Evolutionary conservation across 2,113 vertebrate genomes (phyloP).

Genomic region (Carettochelys insculpta): DNA sequence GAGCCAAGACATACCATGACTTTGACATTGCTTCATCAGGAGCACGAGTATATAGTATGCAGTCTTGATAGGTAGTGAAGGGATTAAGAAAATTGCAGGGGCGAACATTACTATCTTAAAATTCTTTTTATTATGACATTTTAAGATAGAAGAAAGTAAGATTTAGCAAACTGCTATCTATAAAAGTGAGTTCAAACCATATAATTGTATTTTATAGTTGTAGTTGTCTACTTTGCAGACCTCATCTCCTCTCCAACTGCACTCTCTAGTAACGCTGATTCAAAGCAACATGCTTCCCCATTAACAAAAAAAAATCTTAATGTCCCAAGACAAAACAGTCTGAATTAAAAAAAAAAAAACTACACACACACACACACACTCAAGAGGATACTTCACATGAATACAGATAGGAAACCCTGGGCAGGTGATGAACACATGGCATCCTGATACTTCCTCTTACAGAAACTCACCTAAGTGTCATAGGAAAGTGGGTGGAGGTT

Average conservation of each 20-base stretch:
- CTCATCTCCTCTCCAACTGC: neutral
- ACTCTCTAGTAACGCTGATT: neutral
- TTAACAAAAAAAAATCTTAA: neutral
- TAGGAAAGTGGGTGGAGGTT: neutral
- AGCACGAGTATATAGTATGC: neutral
- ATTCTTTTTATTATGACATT: neutral
- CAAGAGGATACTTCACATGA: neutral
- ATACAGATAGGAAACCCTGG: neutral
- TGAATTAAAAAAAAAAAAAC: neutral
- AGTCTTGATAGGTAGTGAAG: neutral
- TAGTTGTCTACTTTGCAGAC: neutral
- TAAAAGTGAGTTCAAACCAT: neutral
- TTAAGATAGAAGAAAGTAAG: neutral
- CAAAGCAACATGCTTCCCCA: neutral
- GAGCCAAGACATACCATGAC: accelerated
- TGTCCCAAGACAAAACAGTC: neutral
- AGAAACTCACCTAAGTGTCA: neutral
- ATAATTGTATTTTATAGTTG: neutral
- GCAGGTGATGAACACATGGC: accelerated
- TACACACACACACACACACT: too few species aligned
- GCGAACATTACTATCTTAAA: neutral
- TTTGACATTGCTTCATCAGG: neutral
- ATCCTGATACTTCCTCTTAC: neutral
- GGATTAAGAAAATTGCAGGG: neutral
- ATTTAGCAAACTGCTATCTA: neutral